Base-by-base conservation (phyloP, 2,888 invertebrate genomes). In the Hemithea aestivaria region DNA sequence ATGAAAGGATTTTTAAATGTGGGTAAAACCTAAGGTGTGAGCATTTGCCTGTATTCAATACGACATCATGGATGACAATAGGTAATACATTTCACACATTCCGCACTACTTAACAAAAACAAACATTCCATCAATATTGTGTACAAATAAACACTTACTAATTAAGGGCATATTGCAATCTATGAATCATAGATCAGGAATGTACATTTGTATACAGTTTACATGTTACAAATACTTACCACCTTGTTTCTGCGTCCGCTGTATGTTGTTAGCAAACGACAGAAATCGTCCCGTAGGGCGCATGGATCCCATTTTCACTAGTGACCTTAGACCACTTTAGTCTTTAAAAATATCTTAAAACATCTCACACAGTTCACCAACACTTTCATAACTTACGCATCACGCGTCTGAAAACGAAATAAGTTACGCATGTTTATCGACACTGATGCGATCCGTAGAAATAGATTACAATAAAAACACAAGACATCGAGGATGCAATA, bases 261-360 rank as follows among this genome's bases (percentile, higher is more conserved):
- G 90, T 56, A 90, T 89, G 66, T 90, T 90, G 58, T 87, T 90
- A 7, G 89, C 76, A 61, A 90, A 90, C 27, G 89, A 89, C 54
- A 90, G 78, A 63, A 90, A 90, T 62, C 90, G 78, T 66, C 89
- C 89, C 48, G 88, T 87, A 59, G 90, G 90, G 63, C 90, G 88
- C 82, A 90, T 87, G 57, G 90, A 90, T 63, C 90, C 90, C 90
- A 90, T 90, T 56, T 71, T 80, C 36, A 28, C 27, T 24, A 22
- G n/a, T 32, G 40, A 35, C 47, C 48, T 43, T 42, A 40, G 41
- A 56, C 45, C n/a, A n/a, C n/a, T n/a, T n/a, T n/a, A n/a, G n/a
- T n/a, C n/a, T n/a, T 44, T 51, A 53, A 66, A n/a, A n/a, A n/a
- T n/a, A 59, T 48, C 51, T 16, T 48, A 65, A 67, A 71, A 41